A percentile compares a stretch with the other conserved stretches of the same genome.
Conservation (phyloP, 2,113 vertebrate species). For the Platysteira castanea region DNA sequence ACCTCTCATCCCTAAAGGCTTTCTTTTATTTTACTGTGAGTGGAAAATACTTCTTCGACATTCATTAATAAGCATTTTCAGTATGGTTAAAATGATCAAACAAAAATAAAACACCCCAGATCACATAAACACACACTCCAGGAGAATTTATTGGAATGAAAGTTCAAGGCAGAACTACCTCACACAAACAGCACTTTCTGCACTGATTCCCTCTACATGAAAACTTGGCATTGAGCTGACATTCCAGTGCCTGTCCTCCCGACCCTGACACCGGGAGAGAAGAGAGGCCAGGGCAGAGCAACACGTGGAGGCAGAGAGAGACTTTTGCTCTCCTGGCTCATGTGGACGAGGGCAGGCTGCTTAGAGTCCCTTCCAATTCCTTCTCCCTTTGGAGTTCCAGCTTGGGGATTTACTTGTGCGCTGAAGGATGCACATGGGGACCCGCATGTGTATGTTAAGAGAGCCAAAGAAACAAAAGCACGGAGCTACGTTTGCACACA, state of each 20-base stretch:
- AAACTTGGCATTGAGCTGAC: neutral
- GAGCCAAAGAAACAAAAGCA: neutral
- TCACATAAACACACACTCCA: neutral
- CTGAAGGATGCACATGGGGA: neutral
- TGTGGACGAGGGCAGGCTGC: neutral
- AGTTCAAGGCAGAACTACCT: neutral
- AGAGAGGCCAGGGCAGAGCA: neutral
- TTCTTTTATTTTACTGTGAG: neutral
- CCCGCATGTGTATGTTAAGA: neutral
- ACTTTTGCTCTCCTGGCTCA: neutral
- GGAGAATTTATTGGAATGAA: neutral
- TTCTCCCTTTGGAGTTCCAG: neutral
- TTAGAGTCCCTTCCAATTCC: neutral
- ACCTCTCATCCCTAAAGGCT: neutral
- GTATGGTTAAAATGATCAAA: neutral
- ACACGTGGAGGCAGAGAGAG: neutral
- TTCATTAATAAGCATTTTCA: slow-evolving; percentile 3
- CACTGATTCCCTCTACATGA: neutral
- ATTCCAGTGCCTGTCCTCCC: neutral
- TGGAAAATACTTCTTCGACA: neutral
- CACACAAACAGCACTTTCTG: neutral
- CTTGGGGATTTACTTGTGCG: neutral
- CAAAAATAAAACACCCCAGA: neutral
- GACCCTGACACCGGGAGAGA: neutral
- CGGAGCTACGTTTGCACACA: neutral